A percentile compares a stretch with the other conserved stretches of the same genome.
These are phyloP conservation scores for Dromococcyx pavoninus DNA, from an alignment of 2,797 vertebrate genomes.

Conservation along the genomic window DNA sequence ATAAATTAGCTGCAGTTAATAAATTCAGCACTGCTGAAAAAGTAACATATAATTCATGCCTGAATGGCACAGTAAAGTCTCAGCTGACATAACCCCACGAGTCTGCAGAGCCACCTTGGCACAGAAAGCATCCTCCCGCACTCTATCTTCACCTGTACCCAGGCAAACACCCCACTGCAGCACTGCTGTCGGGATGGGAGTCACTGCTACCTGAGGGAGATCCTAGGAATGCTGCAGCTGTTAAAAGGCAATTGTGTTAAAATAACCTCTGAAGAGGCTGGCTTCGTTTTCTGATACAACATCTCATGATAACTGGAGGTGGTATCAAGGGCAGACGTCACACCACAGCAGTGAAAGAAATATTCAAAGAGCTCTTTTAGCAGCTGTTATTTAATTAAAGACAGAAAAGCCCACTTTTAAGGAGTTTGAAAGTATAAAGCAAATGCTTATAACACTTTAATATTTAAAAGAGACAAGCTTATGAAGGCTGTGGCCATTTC, in stretches of 20 bases:
- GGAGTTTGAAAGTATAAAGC: neutral
- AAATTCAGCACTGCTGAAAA: conserved; percentile 20
- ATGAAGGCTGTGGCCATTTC: neutral
- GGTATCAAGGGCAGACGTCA: neutral
- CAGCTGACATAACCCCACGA: neutral
- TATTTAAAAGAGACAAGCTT: neutral
- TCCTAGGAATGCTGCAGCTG: neutral
- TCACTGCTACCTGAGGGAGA: fast-evolving
- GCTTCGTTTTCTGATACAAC: neutral
- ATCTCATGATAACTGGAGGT: neutral
- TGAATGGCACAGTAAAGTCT: neutral
- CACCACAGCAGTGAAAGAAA: conserved; percentile 35
- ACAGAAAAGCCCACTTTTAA: neutral
- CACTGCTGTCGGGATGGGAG: fast-evolving
- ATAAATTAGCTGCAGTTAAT: conserved; percentile 28
- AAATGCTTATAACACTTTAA: neutral
- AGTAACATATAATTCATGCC: neutral
- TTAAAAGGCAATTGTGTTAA: neutral
- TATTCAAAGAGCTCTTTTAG: conserved; percentile 12
- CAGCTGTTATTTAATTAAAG: conserved; percentile 37
- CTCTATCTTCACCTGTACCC: neutral
- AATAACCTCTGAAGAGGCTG: neutral
- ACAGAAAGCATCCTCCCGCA: neutral
- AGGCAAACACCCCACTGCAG: neutral
- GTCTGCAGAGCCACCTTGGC: neutral